phyloP scores from a whole-genome alignment of 2,113 vertebrate genomes.

The Brienomyrus brachyistius region DNA sequence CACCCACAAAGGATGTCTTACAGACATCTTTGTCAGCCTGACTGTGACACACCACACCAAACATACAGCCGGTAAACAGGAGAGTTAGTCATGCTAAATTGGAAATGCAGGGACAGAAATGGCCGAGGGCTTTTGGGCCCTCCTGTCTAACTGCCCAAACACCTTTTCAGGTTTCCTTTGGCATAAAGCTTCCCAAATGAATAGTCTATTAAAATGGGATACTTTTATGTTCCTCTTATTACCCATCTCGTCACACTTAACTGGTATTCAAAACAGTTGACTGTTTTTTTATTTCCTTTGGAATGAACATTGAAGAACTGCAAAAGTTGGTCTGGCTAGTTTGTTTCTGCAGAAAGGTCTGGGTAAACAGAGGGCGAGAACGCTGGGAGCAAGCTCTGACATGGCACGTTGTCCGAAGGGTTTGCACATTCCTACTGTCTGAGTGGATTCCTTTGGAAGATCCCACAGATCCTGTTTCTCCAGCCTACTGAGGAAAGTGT shows the following conservation, averaged over 20 bases:
- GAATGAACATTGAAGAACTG: not conserved
- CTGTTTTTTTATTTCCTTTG: not conserved
- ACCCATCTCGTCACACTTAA: not conserved
- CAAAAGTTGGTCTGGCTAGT: not conserved
- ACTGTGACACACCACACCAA: not conserved
- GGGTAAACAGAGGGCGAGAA: constrained; percentile 31
- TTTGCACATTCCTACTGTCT: not conserved
- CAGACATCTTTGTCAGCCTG: constrained; percentile 1
- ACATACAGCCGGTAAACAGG: not conserved
- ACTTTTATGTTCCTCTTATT: not conserved
- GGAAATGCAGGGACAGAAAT: not conserved
- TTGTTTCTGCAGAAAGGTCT: not conserved
- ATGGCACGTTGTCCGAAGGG: not conserved
- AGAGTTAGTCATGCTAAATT: not conserved
- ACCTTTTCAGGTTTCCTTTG: not conserved
- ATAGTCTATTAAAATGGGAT: not conserved
- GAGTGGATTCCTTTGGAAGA: constrained; percentile 14
- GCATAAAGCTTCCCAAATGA: not conserved
- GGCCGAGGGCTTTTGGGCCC: not conserved
- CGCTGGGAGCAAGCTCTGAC: constrained; percentile 10
- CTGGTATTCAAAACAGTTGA: not conserved
- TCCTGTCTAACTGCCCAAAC: constrained; percentile 1
- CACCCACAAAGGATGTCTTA: not conserved
- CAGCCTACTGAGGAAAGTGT: not conserved
- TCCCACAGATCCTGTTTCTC: constrained; percentile 18